Evolutionary conservation across 2,888 invertebrate species (phyloP), one percentile per base, ranked within the genome.

Genomic region (Heliconius aoede): DNA sequence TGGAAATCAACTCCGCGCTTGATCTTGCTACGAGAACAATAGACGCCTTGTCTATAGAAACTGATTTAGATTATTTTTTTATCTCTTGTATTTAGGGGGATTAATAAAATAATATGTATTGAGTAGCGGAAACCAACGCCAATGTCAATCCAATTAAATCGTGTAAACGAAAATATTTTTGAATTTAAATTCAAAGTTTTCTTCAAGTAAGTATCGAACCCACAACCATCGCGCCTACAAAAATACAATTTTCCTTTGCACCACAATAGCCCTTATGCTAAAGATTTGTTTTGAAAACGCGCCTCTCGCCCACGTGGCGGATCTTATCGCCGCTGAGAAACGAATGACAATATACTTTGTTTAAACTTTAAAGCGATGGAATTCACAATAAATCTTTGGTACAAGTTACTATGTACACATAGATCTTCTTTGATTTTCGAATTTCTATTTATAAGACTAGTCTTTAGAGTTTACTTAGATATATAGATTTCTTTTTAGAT

Each of bases 281-380:
- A 28, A 32, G 55, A 3, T 69, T 15, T 55, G 69, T 69, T 55
- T 69, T 69, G 69, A 55, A 69, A 69, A 5, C 13, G 67, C 68
- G 30, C 30, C 7, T 8, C 21, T 26, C 69, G 69, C 69, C 69
- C 69, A 69, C 69, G 55, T 55, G 69, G 30, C 69, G 30, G 71
- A 76, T 76, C 36, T 64, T 76, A 76, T 76, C 75, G 28, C 18
- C n/a, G 32, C 73, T 58, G 30, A 55, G 71, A 36, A 69, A 51
- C 51, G 26, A 46, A 61, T 71, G 55, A 64, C 75, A 72, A 30
- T 55, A 75, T 71, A 75, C 75, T 71, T 72, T 61, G 60, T 36
- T 58, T 58, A 26, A 72, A 72, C 40, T 36, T 58, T 58, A 26
- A 72, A 72, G 36, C 60, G 26, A 28, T 60, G 36, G 72, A 26